Percentiles rank a stretch among this genome's conserved stretches.
Conservation (phyloP, 2,113 vertebrate genomes). For the Ptilorrhoa leucosticta region DNA sequence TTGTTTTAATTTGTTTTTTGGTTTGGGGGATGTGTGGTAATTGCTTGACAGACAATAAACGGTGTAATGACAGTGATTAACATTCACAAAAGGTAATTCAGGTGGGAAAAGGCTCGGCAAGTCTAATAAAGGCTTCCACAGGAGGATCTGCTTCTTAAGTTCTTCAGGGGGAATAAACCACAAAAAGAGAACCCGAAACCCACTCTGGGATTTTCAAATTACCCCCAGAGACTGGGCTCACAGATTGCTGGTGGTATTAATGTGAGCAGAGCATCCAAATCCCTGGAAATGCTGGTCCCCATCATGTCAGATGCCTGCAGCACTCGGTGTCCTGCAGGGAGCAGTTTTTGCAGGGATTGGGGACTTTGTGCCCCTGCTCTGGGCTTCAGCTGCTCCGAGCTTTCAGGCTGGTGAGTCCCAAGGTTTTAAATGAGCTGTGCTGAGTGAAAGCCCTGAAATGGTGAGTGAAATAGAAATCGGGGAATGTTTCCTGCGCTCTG, state of each 20-base stretch:
- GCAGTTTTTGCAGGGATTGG: not conserved
- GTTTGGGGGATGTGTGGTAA: not conserved
- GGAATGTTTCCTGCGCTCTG: not conserved
- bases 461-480: not conserved
- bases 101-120: not conserved
- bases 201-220: not conserved
- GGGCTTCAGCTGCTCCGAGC: not conserved
- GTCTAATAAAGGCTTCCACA: not conserved
- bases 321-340: not conserved
- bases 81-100: not conserved
- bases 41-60: not conserved
- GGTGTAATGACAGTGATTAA: not conserved
- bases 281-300: not conserved
- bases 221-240: not conserved
- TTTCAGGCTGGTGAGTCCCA: not conserved
- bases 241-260: not conserved
- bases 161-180: not conserved
- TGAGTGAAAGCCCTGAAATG: not conserved
- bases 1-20: not conserved
- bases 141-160: not conserved
- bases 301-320: not conserved
- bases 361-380: not conserved
- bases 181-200: not conserved
- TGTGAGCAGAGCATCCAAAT: not conserved
- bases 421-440: not conserved